Conservation (phyloP, 2,113 vertebrate species). For the Cephalopholis sonnerati region DNA sequence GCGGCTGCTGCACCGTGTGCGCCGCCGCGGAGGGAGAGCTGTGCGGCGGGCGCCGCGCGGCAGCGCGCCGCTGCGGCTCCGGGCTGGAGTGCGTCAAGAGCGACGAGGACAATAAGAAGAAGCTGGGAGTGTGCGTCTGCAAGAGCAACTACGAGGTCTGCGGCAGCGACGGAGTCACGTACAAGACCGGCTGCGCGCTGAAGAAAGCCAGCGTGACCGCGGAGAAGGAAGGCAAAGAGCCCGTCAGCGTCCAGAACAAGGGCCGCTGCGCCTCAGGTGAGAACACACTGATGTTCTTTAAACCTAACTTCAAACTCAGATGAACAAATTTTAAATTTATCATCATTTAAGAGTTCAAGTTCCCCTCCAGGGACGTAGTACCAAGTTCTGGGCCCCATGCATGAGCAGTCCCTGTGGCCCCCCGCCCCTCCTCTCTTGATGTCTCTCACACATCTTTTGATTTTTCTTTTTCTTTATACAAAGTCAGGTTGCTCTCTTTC, state of each 20-base stretch:
- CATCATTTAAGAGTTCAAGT: too few species aligned
- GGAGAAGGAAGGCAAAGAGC: conserved; percentile 74
- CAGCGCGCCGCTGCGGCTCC: conserved; percentile 82
- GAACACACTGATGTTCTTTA: conserved; percentile 5
- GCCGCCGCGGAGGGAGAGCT: conserved; percentile 85
- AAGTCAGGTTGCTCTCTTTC: too few species aligned
- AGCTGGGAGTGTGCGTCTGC: conserved; percentile 87
- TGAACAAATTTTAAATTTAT: too few species aligned
- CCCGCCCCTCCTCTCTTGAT: too few species aligned
- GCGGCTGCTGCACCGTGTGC: conserved; percentile 89
- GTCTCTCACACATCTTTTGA: too few species aligned
- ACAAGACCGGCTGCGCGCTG: conserved; percentile 88
- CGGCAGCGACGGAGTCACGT: conserved; percentile 89
- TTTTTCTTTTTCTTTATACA: too few species aligned
- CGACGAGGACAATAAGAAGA: conserved; percentile 75
- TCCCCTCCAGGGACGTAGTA: too few species aligned
- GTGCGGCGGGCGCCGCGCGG: conserved; percentile 81
- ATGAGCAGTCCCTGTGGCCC: too few species aligned
- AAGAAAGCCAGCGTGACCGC: conserved; percentile 86
- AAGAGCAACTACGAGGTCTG: conserved; percentile 91
- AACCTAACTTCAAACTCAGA: too few species aligned
- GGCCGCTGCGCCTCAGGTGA: conserved; percentile 92
- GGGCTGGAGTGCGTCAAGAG: conserved; percentile 87
- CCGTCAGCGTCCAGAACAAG: conserved; percentile 87
- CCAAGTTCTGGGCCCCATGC: too few species aligned